A percentile compares a stretch with the other conserved stretches of the same genome.
Evolutionary conservation across 2,797 vertebrate genomes (phyloP).

Genomic region (Lepus townsendii): DNA sequence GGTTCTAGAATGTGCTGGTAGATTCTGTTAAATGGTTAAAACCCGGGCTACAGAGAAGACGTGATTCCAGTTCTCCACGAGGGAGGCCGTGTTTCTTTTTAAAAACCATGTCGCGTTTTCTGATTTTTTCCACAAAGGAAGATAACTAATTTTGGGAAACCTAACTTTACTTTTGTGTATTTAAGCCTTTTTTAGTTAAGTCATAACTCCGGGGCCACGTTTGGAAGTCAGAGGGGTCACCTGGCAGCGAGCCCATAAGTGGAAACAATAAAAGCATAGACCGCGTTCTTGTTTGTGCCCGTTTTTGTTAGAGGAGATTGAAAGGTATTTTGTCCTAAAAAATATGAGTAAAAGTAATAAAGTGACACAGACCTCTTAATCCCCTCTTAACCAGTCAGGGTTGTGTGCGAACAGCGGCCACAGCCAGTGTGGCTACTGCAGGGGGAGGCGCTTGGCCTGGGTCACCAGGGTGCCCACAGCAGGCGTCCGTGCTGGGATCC

Average conservation of each 20-base stretch:
- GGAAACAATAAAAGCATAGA: slow-evolving; percentile 73
- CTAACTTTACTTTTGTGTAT: slow-evolving; percentile 29
- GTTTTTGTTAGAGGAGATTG: slow-evolving; percentile 11
- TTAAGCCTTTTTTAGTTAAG: slow-evolving; percentile 1
- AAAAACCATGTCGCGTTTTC: background rate
- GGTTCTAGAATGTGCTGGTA: background rate
- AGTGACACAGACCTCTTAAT: background rate
- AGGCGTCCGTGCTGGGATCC: too few species aligned
- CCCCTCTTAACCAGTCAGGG: too few species aligned
- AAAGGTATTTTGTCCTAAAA: background rate
- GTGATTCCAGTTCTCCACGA: background rate
- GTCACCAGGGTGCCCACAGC: too few species aligned
- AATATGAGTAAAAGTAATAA: background rate
- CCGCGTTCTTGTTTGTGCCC: background rate
- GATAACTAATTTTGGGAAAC: slow-evolving; percentile 19
- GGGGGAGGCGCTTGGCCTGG: too few species aligned
- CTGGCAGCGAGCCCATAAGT: background rate
- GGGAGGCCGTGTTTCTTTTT: too few species aligned
- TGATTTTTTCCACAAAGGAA: slow-evolving; percentile 41
- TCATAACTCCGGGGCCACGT: background rate
- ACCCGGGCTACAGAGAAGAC: background rate
- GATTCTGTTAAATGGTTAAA: background rate
- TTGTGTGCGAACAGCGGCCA: background rate
- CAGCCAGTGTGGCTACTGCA: accelerated
- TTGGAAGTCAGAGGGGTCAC: background rate